phyloP scores from a whole-genome alignment of 2,113 vertebrate species.

The Aptenodytes patagonicus region DNA sequence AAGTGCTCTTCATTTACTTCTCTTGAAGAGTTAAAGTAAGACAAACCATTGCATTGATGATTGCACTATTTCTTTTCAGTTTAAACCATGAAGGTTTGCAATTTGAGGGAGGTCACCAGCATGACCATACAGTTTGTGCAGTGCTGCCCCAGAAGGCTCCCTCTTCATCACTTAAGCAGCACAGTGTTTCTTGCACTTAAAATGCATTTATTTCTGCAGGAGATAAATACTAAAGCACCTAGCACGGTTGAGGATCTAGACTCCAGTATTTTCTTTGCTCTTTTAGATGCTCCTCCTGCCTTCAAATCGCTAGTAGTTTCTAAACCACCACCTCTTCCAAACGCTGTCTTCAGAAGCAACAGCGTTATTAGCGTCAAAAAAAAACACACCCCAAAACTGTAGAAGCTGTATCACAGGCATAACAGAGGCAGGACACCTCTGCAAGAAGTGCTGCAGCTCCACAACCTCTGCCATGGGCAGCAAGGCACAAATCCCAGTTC shows the following conservation, averaged over 20 bases:
- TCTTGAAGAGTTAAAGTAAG: neutral
- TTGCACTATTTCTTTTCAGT: neutral
- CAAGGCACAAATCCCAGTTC: neutral
- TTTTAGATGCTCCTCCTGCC: neutral
- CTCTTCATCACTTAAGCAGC: neutral
- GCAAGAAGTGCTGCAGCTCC: neutral
- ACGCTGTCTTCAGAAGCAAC: neutral
- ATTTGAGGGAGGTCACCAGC: neutral
- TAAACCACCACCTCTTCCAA: neutral
- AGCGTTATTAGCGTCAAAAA: neutral
- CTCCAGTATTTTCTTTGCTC: neutral
- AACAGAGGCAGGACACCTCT: neutral
- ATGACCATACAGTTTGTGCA: rapidly evolving
- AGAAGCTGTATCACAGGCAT: neutral
- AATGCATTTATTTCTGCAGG: neutral
- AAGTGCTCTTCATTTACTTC: neutral
- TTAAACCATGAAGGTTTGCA: neutral
- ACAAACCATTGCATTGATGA: neutral
- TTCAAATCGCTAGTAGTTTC: neutral
- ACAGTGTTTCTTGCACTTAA: neutral
- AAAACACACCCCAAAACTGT: neutral
- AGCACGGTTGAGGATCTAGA: neutral
- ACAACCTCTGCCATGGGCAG: neutral
- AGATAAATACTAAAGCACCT: neutral
- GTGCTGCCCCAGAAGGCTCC: neutral